Base-by-base conservation (phyloP, 2,888 invertebrate genomes). In the Abscondita cerata region DNA sequence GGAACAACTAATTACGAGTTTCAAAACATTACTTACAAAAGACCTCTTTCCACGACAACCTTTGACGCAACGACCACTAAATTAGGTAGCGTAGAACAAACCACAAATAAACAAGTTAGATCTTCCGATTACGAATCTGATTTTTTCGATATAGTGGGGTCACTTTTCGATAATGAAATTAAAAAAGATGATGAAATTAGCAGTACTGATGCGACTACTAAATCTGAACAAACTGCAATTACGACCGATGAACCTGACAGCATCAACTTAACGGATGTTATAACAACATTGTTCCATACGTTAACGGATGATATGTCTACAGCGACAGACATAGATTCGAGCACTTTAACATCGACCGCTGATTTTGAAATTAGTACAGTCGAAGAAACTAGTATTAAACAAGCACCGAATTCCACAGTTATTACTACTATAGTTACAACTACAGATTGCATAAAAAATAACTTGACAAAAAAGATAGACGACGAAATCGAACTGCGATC, bases 361-460 rank as follows among this genome's bases (percentile, higher is more conserved):
- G 25, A 25, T 4, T 25, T 25, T 25, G 63, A 54, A 20, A 25
- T 41, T 36, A 50, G 56, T 55, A 11, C 46, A 40, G n/a, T 31
- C 41, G n/a, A 36, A 12, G 40, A 59, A 31, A 63, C 67, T 6
- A 69, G 66, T 3, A 12, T 2, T 1, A 18, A 15, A 11, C 9
- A 5, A 33, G 20, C 48, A 6, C 2, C n/a, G 11, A 56, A 67
- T 54, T 66, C 69, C 13, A 68, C 74, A n/a, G 77, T 74, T 2
- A 53, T 76, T 1, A 74, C 67, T 50, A 71, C 75, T n/a, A 71
- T 79, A 16, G 56, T 74, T 1, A 78, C 77, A 53, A 72, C 76
- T 0, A 78, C 78, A 1, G 79, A 78, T 64, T 79, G 79, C 59
- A 73, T 67, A 18, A 67, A 72, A 52, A 57, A n/a, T 18, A 61